Evolutionary conservation across 1,140 invertebrate genomes (phyloP), one percentile per base, ranked within the genome.

Genomic region (Drosophila trapezifrons): DNA sequence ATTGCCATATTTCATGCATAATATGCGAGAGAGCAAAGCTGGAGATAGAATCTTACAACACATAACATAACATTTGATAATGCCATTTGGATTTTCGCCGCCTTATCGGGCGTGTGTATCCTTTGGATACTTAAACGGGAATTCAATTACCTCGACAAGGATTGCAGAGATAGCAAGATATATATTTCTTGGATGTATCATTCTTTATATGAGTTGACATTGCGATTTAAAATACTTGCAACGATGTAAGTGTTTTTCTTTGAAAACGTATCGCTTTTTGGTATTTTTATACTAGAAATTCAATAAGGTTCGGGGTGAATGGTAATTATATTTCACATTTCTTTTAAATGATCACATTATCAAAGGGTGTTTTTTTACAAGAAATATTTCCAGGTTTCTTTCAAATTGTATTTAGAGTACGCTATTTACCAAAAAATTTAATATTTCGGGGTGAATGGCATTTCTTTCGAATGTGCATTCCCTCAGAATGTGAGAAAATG

Each of bases 1-100:
- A 74, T 75, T 82, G 75, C 56, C 79, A 82, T 78, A 78, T 73
- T 80, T 76, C 74, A 70, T 77, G 74, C 58, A 70, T 77, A 55
- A 78, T 56, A 66, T 56, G 62, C 46, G 38, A 20, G 46, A 13
- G 20, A 52, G 25, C 35, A 27, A 15, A 20, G 51, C 56, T 18
- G 10, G 43, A 37, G 51, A 51, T 49, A 29, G 20, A 38, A 54
- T 75, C 51, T 64, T 17, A 22, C 42, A 32, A 15, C 25, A 37
- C 71, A 57, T 64, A 74, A 40, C 69, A 57, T 74, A 76, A 76
- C 46, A 63, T 71, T 63, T 56, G 29, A 62, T 77, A 77, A 69
- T 77, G 57, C 43, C 49, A 70, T 78, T 77, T 5, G 74, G 64
- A 70, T 77, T 77, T 69, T 69, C 49, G 38, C 25, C 49, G 57